Percentiles rank a stretch among this genome's conserved stretches.
Conservation (phyloP, 2,888 invertebrate species). For the Mesorhabditis spiculigera region DNA sequence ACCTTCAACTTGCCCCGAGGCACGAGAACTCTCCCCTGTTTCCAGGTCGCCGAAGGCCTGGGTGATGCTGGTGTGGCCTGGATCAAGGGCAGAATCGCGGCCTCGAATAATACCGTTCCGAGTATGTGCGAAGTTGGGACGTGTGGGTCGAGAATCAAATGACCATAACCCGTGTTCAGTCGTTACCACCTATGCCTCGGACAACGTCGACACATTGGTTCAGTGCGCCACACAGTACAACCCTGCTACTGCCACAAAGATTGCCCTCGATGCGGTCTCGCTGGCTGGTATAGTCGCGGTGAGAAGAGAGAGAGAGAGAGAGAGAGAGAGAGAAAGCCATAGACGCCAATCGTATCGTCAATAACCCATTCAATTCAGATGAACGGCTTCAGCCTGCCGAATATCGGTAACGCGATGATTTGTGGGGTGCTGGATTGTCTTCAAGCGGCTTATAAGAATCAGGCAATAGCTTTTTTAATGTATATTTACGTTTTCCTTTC, state of each 20-base stretch:
- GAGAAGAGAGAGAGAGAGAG: background rate
- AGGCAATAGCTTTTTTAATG: background rate
- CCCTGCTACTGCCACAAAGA: slow-evolving; percentile 1
- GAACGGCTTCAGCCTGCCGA: slow-evolving; percentile 2
- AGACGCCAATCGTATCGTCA: too few relatives aligned
- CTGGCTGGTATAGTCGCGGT: background rate
- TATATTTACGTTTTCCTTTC: background rate
- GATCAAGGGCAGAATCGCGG: background rate
- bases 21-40: too few relatives aligned
- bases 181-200: background rate
- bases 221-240: slow-evolving; percentile 1
- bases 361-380: background rate
- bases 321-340: too few relatives aligned
- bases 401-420: background rate
- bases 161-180: background rate
- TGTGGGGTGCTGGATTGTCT: background rate
- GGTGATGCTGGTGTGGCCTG: background rate
- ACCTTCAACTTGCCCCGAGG: too few relatives aligned
- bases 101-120: background rate
- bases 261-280: background rate
- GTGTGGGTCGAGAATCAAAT: background rate
- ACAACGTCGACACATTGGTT: background rate
- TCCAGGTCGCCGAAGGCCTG: too few relatives aligned
- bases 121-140: background rate
- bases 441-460: background rate